Evolutionary conservation across 2,113 vertebrate species (phyloP), one percentile per base, ranked within the genome.

Genomic region (Poecilia latipinna): DNA sequence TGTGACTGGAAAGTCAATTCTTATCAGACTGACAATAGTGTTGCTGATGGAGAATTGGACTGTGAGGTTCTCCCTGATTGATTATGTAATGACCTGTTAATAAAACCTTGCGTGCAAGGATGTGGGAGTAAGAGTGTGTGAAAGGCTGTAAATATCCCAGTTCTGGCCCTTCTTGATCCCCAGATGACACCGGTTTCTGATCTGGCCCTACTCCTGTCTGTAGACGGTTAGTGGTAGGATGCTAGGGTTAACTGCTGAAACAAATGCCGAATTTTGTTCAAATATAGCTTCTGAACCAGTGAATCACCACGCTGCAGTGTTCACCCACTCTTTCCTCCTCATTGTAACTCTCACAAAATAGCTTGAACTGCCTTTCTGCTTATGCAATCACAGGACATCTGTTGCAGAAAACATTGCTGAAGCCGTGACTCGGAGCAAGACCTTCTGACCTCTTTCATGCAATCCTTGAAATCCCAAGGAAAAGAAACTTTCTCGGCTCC

Each of bases 201-300:
- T 22, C 51, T 10, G 10, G 1, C 19, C 51, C 24, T n/a, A 57
- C 51, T 57, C 1, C 51, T 57, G 51, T n/a, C 3, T 57, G 24
- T 11, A n/a, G 22, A 57, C 24, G 44, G 51, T 57, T 57, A n/a
- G 10, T 11, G 24, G 51, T 57, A 57, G 51, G 24, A 57, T n/a
- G 51, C 24, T 1, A 48, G 2, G 8, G 22, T 1, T 57, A 57
- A 57, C 51, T 57, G 24, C 24, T 57, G 8, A 57, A 57, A 57
- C 24, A n/a, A 57, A 57, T 57, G 24, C 78, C 80, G 71, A 88
- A 89, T 81, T 80, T 88, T 54, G 65, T 82, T 75, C 63, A 81
- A 87, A 81, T 74, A 82, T 65, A 86, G 88, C 87, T 86, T 88
- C 82, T 57, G 54, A 87, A 84, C 86, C 75, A 79, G 74, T 88